Conservation (phyloP, 1,140 invertebrate species). For the Pseudomyrmex cubaensis region DNA sequence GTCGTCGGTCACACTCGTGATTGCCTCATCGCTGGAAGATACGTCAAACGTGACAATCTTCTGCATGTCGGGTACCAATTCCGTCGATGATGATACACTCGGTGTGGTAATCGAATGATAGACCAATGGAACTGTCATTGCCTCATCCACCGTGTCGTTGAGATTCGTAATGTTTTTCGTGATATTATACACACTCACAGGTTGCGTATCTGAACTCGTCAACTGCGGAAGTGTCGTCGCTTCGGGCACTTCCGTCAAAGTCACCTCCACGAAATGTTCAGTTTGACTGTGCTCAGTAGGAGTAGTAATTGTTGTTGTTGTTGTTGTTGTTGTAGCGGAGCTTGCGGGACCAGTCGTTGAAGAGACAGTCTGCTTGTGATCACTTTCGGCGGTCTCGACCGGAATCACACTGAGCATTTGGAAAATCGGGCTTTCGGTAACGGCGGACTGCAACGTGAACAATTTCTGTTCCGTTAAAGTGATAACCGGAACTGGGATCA, state of each 20-base stretch:
- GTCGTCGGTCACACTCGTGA: background rate
- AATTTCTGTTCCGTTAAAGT: slow-evolving; percentile 74
- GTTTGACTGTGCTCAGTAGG: background rate
- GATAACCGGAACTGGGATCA: slow-evolving; percentile 82
- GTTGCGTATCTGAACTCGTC: background rate
- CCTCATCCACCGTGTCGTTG: background rate
- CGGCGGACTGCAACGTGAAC: slow-evolving; percentile 51
- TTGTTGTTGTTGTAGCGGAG: too few relatives aligned
- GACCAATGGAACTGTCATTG: background rate
- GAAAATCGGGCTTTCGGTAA: slow-evolving; percentile 74
- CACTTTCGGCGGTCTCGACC: slow-evolving; percentile 35
- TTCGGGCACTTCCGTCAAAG: slow-evolving; percentile 36
- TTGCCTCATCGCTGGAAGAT: background rate
- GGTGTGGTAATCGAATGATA: slow-evolving; percentile 13
- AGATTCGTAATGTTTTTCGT: slow-evolving; percentile 25
- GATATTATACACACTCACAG: too few relatives aligned
- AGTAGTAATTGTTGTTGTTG: background rate
- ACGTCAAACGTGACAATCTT: background rate
- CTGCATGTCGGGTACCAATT: background rate
- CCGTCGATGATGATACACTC: background rate
- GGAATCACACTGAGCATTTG: slow-evolving; percentile 76
- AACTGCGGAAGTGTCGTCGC: slow-evolving; percentile 17
- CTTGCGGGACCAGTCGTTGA: slow-evolving; percentile 42
- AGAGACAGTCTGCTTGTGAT: slow-evolving; percentile 20
- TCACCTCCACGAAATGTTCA: slow-evolving; percentile 27